These are phyloP conservation scores for Rynchops niger DNA, from an alignment of 2,113 vertebrate genomes.

Conservation along the genomic window DNA sequence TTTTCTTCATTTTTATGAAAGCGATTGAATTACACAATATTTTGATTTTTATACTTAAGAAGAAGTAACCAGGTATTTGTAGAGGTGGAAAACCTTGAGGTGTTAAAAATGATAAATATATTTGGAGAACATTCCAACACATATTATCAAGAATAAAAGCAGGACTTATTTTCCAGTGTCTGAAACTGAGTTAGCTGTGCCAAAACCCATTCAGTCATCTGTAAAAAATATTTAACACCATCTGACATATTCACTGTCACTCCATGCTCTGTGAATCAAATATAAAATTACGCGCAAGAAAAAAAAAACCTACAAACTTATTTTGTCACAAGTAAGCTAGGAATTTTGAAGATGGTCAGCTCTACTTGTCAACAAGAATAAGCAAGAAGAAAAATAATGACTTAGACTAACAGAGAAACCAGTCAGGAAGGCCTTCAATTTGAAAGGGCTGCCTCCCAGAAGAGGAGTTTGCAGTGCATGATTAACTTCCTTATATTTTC, in stretches of 20 bases:
- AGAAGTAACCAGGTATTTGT: neutral
- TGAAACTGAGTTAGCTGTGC: slow-evolving; percentile 44
- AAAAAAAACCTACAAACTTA: slow-evolving; percentile 47
- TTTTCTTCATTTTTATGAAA: slow-evolving; percentile 27
- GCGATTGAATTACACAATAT: neutral
- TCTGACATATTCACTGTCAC: slow-evolving; percentile 46
- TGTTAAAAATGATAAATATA: slow-evolving; percentile 9
- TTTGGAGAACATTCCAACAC: neutral
- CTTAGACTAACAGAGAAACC: neutral
- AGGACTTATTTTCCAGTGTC: slow-evolving; percentile 4
- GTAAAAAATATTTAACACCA: slow-evolving; percentile 40
- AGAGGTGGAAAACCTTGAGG: neutral
- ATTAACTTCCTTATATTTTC: neutral
- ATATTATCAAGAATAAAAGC: slow-evolving; percentile 16
- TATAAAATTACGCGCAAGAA: slow-evolving; percentile 39
- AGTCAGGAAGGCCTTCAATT: neutral
- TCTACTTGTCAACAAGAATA: slow-evolving; percentile 53
- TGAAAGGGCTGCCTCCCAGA: neutral
- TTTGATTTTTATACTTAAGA: neutral
- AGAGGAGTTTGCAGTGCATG: neutral
- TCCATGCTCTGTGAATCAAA: slow-evolving; percentile 47
- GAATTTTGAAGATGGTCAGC: slow-evolving; percentile 47
- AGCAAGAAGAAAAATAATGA: slow-evolving; percentile 27
- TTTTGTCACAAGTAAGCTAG: slow-evolving; percentile 39
- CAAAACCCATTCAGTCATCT: slow-evolving; percentile 49